Evolutionary conservation across 2,113 vertebrate species (phyloP), one percentile per base, ranked within the genome.

Genomic region (Chloropsis cyanopogon): DNA sequence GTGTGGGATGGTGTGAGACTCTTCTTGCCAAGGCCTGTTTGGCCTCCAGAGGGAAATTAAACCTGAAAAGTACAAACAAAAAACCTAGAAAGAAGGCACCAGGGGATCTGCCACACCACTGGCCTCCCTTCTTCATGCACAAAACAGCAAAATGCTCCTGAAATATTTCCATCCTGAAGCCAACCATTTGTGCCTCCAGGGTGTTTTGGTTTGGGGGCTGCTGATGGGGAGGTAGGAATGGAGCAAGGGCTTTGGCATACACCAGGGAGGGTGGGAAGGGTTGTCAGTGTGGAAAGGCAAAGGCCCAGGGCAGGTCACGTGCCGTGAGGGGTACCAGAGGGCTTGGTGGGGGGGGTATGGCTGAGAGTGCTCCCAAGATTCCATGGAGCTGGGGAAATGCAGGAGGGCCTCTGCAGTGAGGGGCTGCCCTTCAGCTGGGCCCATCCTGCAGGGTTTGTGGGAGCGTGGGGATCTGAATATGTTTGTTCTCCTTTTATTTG

Each of bases 141-240:
- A 11, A 39, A 56, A 16, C 0, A 0, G n/a, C 28, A 39, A 60
- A 68, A 56, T 28, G 22, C 9, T 71, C 35, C 60, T 42, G 39
- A 69, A 31, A 41, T 39, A 15, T 68, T 72, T 59, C 77, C 0
- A 2, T 56, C 17, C 29, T 7, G 1, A 11, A 42, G 25, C n/a
- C 37, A n/a, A 28, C 3, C 1, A 8, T 24, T 66, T 41, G 46
- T 33, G 33, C 22, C 66, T 25, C 39, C 1, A 0, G 1, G 0
- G 9, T 21, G 29, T 11, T 42, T 57, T 50, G 20, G 22, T 61
- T 24, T 39, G 39, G 37, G 42, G 39, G 13, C 33, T 54, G 44
- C 70, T 3, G 6, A 13, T 3, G 1, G 29, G 16, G 15, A 42
- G 26, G 14, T 17, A 66, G 12, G 57, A 65, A 66, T 9, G 28